Base-by-base conservation (phyloP, 2,888 invertebrate species). In the Aromia moschata region DNA sequence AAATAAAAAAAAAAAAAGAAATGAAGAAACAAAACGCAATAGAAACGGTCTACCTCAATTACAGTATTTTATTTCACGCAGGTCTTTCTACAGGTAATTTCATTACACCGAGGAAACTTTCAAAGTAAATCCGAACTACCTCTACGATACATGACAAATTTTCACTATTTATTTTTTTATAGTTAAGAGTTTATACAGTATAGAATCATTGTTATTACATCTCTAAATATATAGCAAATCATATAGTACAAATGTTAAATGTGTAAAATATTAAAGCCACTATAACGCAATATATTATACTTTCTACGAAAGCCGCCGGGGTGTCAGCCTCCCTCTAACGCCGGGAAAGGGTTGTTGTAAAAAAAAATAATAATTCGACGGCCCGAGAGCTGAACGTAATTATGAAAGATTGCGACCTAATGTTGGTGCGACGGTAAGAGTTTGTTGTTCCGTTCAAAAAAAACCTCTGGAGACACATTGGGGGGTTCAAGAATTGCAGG, bases 1-100 rank as follows among this genome's bases (percentile, higher is more conserved):
- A 55, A 38, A 47, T 16, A 54, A 52, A 54, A 45, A 55, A 15
- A 56, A 31, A 40, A 20, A 46, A 52, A 47, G 53, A 51, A 45
- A 58, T 57, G 66, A 64, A 25, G 4, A 33, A 3, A n/a, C 33
- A 33, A 5, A n/a, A n/a, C n/a, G n/a, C n/a, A n/a, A 33, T 65
- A 60, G 54, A 45, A 49, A 64, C 53, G 43, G 56, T 62, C 76
- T 77, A 77, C 76, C 76, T 77, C 75, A 74, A 65, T 69, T 68
- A 68, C 74, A 75, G 75, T 75, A 75, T 75, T 75, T 71, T n/a
- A 66, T 68, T 67, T 64, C 62, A 57, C 47, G 11, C 30, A 20
- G 25, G 18, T 51, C 15, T 20, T 51, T 41, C 17, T 10, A 15
- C 11, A n/a, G n/a, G n/a, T n/a, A n/a, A n/a, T n/a, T n/a, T 10